These are phyloP conservation scores for Nothoprocta pentlandii DNA, from an alignment of 2,113 vertebrate genomes.

Conservation along the genomic window DNA sequence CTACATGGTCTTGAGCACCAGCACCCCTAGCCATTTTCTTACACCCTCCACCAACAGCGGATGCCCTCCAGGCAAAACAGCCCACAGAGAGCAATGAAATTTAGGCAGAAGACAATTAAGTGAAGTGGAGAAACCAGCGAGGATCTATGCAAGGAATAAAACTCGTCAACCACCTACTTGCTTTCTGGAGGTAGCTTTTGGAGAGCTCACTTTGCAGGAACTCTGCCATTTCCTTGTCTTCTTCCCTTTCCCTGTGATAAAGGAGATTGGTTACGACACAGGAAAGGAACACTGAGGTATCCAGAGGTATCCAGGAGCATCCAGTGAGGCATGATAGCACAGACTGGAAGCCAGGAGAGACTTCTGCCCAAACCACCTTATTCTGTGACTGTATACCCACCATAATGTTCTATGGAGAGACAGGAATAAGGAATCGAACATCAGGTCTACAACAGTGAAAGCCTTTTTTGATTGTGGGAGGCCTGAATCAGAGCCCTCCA, in stretches of 20 bases:
- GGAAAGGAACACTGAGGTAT: not conserved
- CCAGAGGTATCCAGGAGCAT: not conserved
- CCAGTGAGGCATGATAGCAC: not conserved
- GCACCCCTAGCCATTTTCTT: not conserved
- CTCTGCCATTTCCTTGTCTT: slow-evolving; percentile 91
- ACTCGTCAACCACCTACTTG: slow-evolving; percentile 73
- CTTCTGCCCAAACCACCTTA: not conserved
- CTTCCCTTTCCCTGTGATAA: slow-evolving; percentile 84
- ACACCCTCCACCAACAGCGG: not conserved
- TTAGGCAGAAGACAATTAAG: not conserved
- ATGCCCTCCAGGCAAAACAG: not conserved
- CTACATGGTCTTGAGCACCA: not conserved
- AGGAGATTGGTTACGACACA: not conserved
- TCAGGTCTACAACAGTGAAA: not conserved
- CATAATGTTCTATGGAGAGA: not conserved
- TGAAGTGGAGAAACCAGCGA: not conserved
- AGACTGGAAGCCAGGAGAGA: not conserved
- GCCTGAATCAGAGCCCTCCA: not conserved
- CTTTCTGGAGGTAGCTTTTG: slow-evolving; percentile 78
- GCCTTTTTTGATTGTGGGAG: no score
- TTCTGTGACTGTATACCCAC: not conserved
- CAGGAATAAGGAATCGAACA: no score
- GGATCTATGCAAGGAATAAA: not conserved
- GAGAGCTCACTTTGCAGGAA: slow-evolving; percentile 88
- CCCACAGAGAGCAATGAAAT: not conserved